Percentiles rank a stretch among this genome's conserved stretches.
phyloP scores from a whole-genome alignment of 1,140 invertebrate species.

The Oreohelix idahoensis region DNA sequence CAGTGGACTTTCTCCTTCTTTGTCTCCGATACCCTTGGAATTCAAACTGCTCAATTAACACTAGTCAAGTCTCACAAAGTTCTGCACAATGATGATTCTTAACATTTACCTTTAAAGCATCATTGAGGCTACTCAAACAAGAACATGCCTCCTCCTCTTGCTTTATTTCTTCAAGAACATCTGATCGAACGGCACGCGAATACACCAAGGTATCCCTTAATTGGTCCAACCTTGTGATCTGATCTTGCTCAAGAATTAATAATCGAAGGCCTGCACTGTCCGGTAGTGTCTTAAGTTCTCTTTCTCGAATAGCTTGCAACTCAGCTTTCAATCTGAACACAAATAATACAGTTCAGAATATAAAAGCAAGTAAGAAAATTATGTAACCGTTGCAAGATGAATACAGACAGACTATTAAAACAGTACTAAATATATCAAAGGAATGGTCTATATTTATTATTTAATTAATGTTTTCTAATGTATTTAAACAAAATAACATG shows the following conservation, averaged over 20 bases:
- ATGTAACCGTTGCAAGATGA: too few species aligned
- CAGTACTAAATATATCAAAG: too few species aligned
- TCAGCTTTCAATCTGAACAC: constrained; percentile 18
- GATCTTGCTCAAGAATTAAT: constrained; percentile 14
- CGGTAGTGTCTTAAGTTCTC: constrained; percentile 2
- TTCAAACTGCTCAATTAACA: too few species aligned
- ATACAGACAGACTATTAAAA: too few species aligned
- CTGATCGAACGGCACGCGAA: neutral
- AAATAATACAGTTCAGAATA: neutral
- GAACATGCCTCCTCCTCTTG: constrained; percentile 1
- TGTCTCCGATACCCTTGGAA: too few species aligned
- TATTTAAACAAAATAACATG: too few species aligned
- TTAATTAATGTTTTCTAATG: too few species aligned
- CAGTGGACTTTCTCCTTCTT: too few species aligned
- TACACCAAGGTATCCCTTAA: neutral
- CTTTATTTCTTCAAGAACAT: constrained; percentile 14
- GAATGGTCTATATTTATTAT: too few species aligned
- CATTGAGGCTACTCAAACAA: constrained; percentile 4
- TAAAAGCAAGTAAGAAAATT: neutral
- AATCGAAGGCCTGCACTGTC: neutral
- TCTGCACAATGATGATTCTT: too few species aligned
- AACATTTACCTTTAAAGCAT: constrained; percentile 23
- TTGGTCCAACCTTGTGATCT: neutral
- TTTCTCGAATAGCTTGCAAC: neutral
- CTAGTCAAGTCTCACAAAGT: too few species aligned